Evolutionary conservation across 2,797 vertebrate genomes (phyloP).

Genomic region (Acomys russatus): DNA sequence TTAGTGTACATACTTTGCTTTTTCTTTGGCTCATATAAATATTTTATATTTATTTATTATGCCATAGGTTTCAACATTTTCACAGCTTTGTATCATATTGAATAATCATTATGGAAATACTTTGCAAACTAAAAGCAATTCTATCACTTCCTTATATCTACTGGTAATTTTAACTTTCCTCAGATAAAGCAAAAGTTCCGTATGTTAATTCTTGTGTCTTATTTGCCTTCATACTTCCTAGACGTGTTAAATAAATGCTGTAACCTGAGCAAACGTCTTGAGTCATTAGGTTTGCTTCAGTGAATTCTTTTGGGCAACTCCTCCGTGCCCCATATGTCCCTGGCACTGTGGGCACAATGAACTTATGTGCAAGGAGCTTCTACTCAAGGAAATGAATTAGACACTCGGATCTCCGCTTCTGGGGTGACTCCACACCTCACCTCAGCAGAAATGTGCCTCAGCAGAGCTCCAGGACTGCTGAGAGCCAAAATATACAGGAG

Average conservation of each 20-base stretch:
- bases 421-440: not conserved
- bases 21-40: not conserved
- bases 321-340: rapidly evolving
- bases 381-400: constrained; percentile 33
- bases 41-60: not conserved
- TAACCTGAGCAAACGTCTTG: not conserved
- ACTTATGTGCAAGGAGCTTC: not conserved
- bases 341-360: not conserved
- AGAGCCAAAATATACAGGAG: not conserved
- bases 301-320: not conserved
- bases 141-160: not conserved
- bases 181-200: not conserved
- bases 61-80: not conserved
- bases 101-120: not conserved
- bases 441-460: not conserved
- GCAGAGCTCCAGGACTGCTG: not conserved
- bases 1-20: not conserved
- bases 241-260: not conserved
- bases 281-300: not conserved
- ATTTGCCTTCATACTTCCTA: not conserved
- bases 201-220: constrained; percentile 18
- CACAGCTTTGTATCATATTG: not conserved
- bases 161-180: constrained; percentile 7
- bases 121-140: constrained; percentile 36
- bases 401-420: not conserved